A percentile compares a stretch with the other conserved stretches of the same genome.
Evolutionary conservation across 2,113 vertebrate genomes (phyloP).

Genomic region (Accipiter virgatus): DNA sequence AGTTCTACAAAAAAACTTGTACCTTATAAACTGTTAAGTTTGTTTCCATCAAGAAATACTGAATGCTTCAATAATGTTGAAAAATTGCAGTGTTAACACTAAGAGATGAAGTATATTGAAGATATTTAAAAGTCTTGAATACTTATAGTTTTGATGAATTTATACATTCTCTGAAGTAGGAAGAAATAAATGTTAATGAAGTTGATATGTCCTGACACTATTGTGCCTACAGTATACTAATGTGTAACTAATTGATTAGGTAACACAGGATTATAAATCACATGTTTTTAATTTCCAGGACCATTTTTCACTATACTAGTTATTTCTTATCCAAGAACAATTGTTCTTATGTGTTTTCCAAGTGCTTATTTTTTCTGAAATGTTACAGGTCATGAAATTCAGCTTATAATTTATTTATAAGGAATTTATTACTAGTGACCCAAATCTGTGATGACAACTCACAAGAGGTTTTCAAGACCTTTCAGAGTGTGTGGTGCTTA

Average conservation of each 20-base stretch:
- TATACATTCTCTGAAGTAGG: not conserved
- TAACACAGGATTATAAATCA: not conserved
- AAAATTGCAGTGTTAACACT: not conserved
- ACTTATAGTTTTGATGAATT: not conserved
- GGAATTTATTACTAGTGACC: slow-evolving; percentile 17
- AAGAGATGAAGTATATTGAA: not conserved
- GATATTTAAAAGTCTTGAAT: not conserved
- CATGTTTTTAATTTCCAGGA: not conserved
- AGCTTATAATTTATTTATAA: not conserved
- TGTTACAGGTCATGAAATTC: not conserved
- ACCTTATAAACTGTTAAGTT: not conserved
- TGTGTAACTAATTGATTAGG: not conserved
- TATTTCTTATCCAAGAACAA: not conserved
- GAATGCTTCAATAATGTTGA: not conserved
- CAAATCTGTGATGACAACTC: not conserved
- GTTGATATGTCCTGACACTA: not conserved
- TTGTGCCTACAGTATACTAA: not conserved
- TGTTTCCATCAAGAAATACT: not conserved
- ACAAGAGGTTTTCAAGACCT: not conserved
- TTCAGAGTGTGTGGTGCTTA: not conserved
- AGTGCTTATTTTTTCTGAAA: not conserved
- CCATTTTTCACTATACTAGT: not conserved
- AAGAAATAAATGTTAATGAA: not conserved
- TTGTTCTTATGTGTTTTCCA: not conserved
- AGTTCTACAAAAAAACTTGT: not conserved